Evolutionary conservation across 2,113 vertebrate genomes (phyloP).

Genomic region (Microcebus ravelobensis): DNA sequence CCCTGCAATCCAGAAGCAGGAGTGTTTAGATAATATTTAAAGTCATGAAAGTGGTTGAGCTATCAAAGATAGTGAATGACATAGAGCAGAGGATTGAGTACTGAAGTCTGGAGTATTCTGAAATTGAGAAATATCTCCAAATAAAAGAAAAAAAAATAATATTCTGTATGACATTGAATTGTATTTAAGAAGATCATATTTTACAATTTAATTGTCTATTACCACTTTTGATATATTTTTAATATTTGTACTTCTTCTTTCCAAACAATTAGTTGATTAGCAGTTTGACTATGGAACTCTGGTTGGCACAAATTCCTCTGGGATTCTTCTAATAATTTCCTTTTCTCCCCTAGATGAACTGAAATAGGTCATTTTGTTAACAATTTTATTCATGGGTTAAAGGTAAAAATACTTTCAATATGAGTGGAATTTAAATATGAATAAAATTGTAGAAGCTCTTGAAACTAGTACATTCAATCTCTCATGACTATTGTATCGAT

Average conservation of each 20-base stretch:
- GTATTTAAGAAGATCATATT: constrained; percentile 66
- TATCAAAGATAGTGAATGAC: background rate
- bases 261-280: background rate
- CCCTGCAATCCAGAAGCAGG: background rate
- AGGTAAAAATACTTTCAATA: background rate
- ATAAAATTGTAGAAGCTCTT: constrained; percentile 44
- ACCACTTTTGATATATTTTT: constrained; percentile 42
- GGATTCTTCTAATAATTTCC: constrained; percentile 5
- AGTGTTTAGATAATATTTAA: background rate
- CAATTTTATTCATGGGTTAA: background rate
- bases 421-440: constrained; percentile 47
- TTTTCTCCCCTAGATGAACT: background rate
- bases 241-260: background rate
- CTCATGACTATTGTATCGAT: background rate
- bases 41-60: background rate
- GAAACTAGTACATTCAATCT: constrained; percentile 49
- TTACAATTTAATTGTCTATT: constrained; percentile 73
- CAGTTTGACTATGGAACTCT: background rate
- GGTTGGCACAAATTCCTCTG: background rate
- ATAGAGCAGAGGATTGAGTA: background rate
- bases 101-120: background rate
- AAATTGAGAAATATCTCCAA: background rate
- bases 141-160: constrained; percentile 65
- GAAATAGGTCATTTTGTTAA: background rate
- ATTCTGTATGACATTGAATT: constrained; percentile 40